Evolutionary conservation across 1,140 invertebrate species (phyloP).

Genomic region (Galleria mellonella): DNA sequence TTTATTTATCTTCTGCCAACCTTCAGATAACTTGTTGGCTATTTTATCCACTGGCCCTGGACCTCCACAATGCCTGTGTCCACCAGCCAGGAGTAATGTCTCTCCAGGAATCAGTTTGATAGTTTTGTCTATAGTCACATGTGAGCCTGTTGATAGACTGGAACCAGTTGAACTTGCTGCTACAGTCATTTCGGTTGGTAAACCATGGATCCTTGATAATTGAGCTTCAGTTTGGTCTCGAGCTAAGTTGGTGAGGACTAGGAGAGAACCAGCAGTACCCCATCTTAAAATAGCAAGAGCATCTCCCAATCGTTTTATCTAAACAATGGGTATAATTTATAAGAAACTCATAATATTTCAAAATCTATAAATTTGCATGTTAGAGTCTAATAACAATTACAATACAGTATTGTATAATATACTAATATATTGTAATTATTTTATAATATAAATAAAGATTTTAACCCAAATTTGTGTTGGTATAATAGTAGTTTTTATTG

Average conservation of each 20-base stretch:
- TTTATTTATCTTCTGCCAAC: conserved; percentile 65
- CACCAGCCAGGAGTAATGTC: conserved; percentile 39
- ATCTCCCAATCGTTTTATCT: conserved; percentile 47
- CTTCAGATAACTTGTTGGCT: conserved; percentile 55
- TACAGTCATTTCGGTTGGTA: conserved; percentile 50
- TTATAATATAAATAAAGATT: too few relatives aligned
- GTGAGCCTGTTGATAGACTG: conserved; percentile 27
- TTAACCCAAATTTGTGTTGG: too few relatives aligned
- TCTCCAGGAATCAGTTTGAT: conserved; percentile 51
- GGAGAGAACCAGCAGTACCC: conserved; percentile 44
- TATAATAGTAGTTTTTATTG: too few relatives aligned
- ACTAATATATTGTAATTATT: too few relatives aligned
- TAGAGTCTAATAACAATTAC: too few relatives aligned
- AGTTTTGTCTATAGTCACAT: conserved; percentile 34
- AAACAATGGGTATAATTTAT: too few relatives aligned
- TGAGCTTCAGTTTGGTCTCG: conserved; percentile 29
- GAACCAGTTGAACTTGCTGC: conserved; percentile 46
- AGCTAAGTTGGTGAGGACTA: conserved; percentile 44
- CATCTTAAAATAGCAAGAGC: conserved; percentile 45
- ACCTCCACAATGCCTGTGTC: conserved; percentile 51
- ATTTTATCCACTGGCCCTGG: conserved; percentile 66
- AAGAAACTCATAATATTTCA: too few relatives aligned
- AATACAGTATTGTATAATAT: too few relatives aligned
- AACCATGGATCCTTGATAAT: conserved; percentile 43
- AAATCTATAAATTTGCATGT: too few relatives aligned